phyloP scores from a whole-genome alignment of 2,797 vertebrate genomes.

The Argentina silus region DNA sequence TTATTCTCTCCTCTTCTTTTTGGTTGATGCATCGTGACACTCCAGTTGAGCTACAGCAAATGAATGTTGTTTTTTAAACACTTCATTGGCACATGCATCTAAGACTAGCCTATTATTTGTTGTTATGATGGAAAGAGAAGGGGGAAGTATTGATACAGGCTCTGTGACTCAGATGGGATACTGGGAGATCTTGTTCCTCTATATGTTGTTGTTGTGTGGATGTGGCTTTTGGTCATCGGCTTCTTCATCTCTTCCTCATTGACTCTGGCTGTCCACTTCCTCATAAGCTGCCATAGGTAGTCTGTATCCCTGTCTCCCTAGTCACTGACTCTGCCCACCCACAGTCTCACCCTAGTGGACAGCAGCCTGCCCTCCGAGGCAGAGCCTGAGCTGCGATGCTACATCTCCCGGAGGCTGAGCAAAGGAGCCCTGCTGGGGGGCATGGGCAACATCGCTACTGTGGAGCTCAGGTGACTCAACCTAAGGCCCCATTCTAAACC shows the following conservation, averaged over 20 bases:
- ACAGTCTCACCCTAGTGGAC: slow-evolving; percentile 89
- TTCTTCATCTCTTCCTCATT: slow-evolving; percentile 64
- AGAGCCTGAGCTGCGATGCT: slow-evolving; percentile 88
- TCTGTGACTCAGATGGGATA: slow-evolving; percentile 45
- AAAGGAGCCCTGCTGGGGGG: slow-evolving; percentile 94
- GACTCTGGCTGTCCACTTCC: slow-evolving; percentile 44
- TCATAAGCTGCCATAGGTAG: slow-evolving; percentile 3
- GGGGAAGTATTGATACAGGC: slow-evolving; percentile 12
- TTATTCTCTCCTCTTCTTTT: neutral
- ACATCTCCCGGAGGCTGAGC: slow-evolving; percentile 89
- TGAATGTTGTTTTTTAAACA: no score
- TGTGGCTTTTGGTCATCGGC: slow-evolving; percentile 54
- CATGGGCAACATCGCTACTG: slow-evolving; percentile 91
- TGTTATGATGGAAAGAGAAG: slow-evolving; percentile 13
- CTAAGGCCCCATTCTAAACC: neutral
- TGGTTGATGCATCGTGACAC: no score
- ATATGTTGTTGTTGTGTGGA: slow-evolving; percentile 39
- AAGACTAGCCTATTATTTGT: no score
- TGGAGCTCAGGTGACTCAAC: slow-evolving; percentile 87
- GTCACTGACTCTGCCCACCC: slow-evolving; percentile 44
- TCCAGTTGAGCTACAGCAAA: no score
- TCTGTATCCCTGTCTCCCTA: neutral
- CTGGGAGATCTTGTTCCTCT: neutral
- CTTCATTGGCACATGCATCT: no score
- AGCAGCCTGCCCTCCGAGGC: slow-evolving; percentile 88